A percentile compares a stretch with the other conserved stretches of the same genome.
Conservation (phyloP, 2,797 vertebrate genomes). For the Chlorospingus semifuscus region DNA sequence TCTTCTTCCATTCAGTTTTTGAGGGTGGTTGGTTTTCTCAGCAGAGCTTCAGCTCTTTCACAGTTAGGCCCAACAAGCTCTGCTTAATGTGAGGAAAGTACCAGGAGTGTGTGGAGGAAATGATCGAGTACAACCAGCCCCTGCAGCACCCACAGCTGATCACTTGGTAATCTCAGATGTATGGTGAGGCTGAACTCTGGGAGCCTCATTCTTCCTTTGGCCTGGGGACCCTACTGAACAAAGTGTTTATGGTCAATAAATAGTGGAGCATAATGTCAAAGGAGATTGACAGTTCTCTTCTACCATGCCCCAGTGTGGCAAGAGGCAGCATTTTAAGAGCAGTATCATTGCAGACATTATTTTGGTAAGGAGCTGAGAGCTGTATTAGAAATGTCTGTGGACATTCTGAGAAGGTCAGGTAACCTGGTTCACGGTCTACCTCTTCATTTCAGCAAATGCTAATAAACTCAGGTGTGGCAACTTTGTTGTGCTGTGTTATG, state of each 20-base stretch:
- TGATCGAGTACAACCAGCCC: fast-evolving
- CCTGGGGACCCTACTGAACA: fast-evolving
- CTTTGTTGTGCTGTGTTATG: not conserved
- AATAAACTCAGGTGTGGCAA: not conserved
- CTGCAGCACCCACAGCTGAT: fast-evolving
- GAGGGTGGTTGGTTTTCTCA: not conserved
- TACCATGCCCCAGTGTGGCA: not conserved
- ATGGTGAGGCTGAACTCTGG: not conserved
- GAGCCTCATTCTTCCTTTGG: not conserved
- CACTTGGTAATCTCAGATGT: not conserved
- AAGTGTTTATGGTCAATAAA: not conserved
- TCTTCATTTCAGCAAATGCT: not conserved
- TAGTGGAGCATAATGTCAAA: fast-evolving
- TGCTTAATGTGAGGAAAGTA: not conserved
- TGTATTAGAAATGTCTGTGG: not conserved
- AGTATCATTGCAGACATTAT: not conserved
- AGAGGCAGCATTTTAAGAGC: not conserved
- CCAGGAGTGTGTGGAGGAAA: not conserved
- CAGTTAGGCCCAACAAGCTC: not conserved
- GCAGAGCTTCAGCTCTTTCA: not conserved
- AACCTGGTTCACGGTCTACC: not conserved
- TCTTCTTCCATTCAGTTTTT: not conserved
- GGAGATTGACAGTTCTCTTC: not conserved
- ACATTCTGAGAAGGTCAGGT: not conserved
- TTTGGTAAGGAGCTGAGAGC: not conserved